Evolutionary conservation across 2,888 invertebrate species (phyloP).

Genomic region (Hermaeophaga mercurialis): DNA sequence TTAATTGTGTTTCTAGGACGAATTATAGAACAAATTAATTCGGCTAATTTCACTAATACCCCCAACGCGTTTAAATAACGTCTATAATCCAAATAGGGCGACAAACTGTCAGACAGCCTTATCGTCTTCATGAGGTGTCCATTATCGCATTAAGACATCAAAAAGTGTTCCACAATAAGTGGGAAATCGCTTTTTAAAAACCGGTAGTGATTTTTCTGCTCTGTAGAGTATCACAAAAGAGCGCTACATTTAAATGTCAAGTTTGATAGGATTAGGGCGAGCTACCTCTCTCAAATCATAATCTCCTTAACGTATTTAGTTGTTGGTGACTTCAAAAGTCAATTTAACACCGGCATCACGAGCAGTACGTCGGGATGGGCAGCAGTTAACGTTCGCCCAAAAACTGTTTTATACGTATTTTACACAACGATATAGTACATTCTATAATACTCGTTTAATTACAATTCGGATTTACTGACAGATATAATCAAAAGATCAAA

Average conservation of each 20-base stretch:
- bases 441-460: no score
- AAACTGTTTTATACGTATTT: no score
- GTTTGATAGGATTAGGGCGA: constrained; percentile 49
- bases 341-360: constrained; percentile 46
- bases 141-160: constrained; percentile 43
- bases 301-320: constrained; percentile 47
- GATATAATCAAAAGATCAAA: no score
- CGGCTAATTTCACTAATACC: not conserved
- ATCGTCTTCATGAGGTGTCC: constrained; percentile 36
- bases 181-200: constrained; percentile 46
- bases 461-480: no score
- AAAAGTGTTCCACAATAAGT: constrained; percentile 37
- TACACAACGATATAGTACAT: no score
- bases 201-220: constrained; percentile 45
- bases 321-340: constrained; percentile 45
- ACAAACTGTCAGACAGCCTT: constrained; percentile 29
- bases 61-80: constrained; percentile 4
- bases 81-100: constrained; percentile 15
- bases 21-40: no score
- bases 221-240: constrained; percentile 38
- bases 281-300: constrained; percentile 41
- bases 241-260: constrained; percentile 47
- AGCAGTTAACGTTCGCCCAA: no score
- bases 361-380: no score
- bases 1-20: no score